Base-by-base conservation (phyloP, 2,888 invertebrate species). In the Conus canariensis region DNA sequence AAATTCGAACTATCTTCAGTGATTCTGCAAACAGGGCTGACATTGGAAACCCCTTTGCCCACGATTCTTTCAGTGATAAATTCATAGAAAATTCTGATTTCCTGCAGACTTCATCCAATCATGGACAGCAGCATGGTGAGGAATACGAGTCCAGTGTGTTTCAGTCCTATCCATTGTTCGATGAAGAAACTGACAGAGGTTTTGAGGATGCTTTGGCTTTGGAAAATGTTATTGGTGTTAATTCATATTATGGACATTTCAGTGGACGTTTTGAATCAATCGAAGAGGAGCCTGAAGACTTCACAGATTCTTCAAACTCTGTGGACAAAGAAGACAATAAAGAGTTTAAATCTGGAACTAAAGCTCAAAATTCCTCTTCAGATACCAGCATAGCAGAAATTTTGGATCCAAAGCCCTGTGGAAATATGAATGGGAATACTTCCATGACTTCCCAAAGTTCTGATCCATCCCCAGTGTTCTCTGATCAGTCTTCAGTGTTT, bases 221-320 rank as follows among this genome's bases (percentile, higher is more conserved):
- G 14, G 93, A 94, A 67, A 92, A 93, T 70, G 89, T 91, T 19
- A 87, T 92, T 2, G 91, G 90, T 12, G 59, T 91, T 58, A 92
- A 91, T 30, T 89, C 91, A n/a, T 93, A 93, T 85, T 90, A 89
- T 64, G 92, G 94, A 60, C 90, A 91, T 12, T 91, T 93, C 58
- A 93, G 92, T 12, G 64, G 93, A 19, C 94, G 93, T 91, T 94
- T 94, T 90, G 93, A 94, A 70, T 93, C 94, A n/a, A 94, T 94
- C 22, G 91, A 92, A 80, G 94, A 94, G 88, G 94, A 94, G 87
- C 91, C 94, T 0, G 94, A 94, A n/a, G 94, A 91, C 5, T 60
- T 88, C 30, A 85, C 89, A 0, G 90, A 91, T 3, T 90, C 90
- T n/a, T 87, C 88, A 8, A 85, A 45, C n/a, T 82, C 88, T 5